A percentile compares a stretch with the other conserved stretches of the same genome.
Conservation (phyloP, 2,797 vertebrate genomes). For the Spinibarbus caldwelli region DNA sequence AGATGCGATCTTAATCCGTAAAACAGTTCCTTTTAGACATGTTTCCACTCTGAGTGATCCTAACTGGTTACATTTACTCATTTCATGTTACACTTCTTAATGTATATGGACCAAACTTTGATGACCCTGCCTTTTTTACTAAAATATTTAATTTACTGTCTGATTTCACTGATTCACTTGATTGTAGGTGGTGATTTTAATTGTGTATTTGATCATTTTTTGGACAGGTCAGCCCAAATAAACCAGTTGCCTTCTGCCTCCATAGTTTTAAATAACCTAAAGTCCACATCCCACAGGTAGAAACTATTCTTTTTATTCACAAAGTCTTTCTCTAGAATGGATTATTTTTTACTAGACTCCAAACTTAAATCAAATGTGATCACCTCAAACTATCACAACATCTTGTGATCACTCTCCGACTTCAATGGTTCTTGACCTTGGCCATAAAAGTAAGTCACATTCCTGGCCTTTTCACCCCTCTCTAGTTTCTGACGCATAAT, state of each 20-base stretch:
- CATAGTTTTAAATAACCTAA: background rate
- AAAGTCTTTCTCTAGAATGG: background rate
- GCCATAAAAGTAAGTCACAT: background rate
- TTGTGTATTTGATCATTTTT: background rate
- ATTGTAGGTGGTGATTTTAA: background rate
- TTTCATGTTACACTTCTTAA: no score
- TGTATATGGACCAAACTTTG: no score
- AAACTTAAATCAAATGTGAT: no score
- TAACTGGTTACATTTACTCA: no score
- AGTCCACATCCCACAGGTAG: background rate
- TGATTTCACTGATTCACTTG: no score
- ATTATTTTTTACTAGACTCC: background rate
- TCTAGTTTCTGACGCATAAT: background rate
- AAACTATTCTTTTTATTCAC: background rate
- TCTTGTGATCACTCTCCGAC: background rate
- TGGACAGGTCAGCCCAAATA: background rate
- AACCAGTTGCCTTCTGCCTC: background rate
- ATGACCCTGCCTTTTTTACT: no score
- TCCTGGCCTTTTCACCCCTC: background rate
- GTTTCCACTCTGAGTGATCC: no score
- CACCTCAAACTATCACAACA: background rate
- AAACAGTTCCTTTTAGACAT: no score
- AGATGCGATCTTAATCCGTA: no score
- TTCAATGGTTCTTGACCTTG: no score
- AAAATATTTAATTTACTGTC: no score